phyloP scores from a whole-genome alignment of 2,888 invertebrate species.

The Anarsia innoxiella region DNA sequence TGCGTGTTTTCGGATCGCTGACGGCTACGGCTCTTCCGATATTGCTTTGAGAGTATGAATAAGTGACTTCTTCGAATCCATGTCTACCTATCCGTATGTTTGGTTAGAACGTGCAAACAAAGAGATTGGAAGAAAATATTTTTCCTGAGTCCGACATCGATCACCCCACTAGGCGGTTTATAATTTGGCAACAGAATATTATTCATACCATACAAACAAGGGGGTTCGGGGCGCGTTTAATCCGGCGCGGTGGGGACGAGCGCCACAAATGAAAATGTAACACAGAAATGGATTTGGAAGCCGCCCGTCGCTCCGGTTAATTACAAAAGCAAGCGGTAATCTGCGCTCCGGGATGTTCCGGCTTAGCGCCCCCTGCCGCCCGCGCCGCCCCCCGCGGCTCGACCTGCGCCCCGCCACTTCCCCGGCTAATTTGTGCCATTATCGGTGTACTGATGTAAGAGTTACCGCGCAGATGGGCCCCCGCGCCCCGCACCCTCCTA shows the following conservation, averaged over 20 bases:
- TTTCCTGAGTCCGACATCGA: constrained; percentile 24
- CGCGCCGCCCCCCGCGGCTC: constrained; percentile 31
- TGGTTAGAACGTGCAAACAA: constrained; percentile 52
- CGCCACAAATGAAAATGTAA: constrained; percentile 75
- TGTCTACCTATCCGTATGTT: constrained; percentile 45
- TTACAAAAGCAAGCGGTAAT: constrained; percentile 76
- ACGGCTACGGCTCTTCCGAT: constrained; percentile 61
- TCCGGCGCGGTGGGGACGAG: constrained; percentile 52
- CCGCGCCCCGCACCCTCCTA: constrained; percentile 45
- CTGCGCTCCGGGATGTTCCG: constrained; percentile 75
- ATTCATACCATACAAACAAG: constrained; percentile 40
- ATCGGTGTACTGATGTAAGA: constrained; percentile 76
- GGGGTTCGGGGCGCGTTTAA: constrained; percentile 30
- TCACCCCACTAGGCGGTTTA: constrained; percentile 27
- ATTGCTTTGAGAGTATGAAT: constrained; percentile 69
- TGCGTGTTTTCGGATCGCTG: constrained; percentile 74
- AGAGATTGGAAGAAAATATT: constrained; percentile 35
- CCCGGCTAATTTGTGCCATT: constrained; percentile 75
- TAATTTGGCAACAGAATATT: constrained; percentile 30
- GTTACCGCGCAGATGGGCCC: constrained; percentile 71
- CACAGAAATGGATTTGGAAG: constrained; percentile 76
- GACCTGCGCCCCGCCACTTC: constrained; percentile 56
- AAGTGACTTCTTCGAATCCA: constrained; percentile 61
- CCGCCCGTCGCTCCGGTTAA: constrained; percentile 75
- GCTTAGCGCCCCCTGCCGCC: constrained; percentile 61